A percentile compares a stretch with the other conserved stretches of the same genome.
These are phyloP conservation scores for Myotis davidii DNA, from an alignment of 2,113 vertebrate species.

Conservation along the genomic window DNA sequence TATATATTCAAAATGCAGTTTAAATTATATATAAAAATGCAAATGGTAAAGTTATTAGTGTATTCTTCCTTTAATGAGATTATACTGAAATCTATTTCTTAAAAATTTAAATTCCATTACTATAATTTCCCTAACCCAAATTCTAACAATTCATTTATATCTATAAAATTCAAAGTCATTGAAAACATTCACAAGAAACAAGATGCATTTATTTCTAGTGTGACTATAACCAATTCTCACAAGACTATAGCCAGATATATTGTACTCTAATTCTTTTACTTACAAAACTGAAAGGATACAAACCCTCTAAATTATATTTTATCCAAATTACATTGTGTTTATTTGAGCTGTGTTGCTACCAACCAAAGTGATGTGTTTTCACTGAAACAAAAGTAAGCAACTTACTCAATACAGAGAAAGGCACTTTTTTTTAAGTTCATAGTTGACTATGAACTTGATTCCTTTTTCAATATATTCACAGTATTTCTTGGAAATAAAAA, in stretches of 20 bases:
- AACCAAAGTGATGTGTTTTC: slow-evolving; percentile 54
- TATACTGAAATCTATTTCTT: not conserved
- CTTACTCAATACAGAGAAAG: not conserved
- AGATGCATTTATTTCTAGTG: slow-evolving; percentile 20
- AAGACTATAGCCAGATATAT: slow-evolving; percentile 11
- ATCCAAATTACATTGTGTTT: slow-evolving; percentile 53
- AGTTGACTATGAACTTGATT: not conserved
- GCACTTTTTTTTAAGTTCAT: slow-evolving; percentile 32
- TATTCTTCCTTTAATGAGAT: slow-evolving; percentile 26
- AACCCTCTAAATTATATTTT: slow-evolving; percentile 51
- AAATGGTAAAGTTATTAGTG: slow-evolving; percentile 4
- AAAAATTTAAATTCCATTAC: slow-evolving; percentile 32
- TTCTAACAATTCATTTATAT: slow-evolving; percentile 5
- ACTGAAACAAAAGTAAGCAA: slow-evolving; percentile 52
- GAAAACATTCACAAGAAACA: slow-evolving; percentile 29
- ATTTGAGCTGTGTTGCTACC: slow-evolving; percentile 13
- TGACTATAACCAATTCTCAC: slow-evolving; percentile 42
- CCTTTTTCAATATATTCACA: not conserved
- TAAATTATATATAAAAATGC: slow-evolving; percentile 44
- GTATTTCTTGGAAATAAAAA: not conserved
- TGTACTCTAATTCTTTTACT: slow-evolving; percentile 15
- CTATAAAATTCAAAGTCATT: slow-evolving; percentile 36
- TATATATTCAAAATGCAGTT: not conserved
- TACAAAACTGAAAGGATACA: not conserved
- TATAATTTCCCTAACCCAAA: slow-evolving; percentile 8